These are phyloP conservation scores for Heterotis niloticus DNA, from an alignment of 2,113 vertebrate genomes.

Conservation along the genomic window DNA sequence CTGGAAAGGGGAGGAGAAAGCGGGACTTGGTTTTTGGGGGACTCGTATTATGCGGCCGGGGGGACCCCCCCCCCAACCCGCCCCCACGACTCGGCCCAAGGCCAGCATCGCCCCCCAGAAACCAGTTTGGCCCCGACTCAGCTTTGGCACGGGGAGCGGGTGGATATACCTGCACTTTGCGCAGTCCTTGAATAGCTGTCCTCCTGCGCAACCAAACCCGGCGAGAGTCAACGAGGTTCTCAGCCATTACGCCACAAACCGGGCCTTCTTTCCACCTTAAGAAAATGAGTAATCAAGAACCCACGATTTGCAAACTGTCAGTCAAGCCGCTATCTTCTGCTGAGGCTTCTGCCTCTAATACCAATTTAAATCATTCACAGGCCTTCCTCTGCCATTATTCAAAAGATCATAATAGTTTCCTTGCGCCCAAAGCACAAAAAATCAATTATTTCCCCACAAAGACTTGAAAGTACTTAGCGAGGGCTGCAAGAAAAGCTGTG, in stretches of 20 bases:
- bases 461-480: conserved; percentile 99
- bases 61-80: conserved; percentile 33
- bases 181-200: conserved; percentile 14
- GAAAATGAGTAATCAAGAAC: conserved; percentile 91
- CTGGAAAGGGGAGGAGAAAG: conserved; percentile 8
- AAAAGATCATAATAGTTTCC: conserved; percentile 99
- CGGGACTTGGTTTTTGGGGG: conserved; percentile 3
- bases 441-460: conserved; percentile 99
- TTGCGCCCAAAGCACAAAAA: conserved; percentile 99
- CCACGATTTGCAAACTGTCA: conserved; percentile 88
- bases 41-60: conserved; percentile 37
- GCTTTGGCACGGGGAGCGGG: background rate
- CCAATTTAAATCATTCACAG: conserved; percentile 99
- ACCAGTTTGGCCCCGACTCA: background rate
- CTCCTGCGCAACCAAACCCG: conserved; percentile 8
- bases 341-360: conserved; percentile 93
- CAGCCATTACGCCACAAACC: conserved; percentile 40
- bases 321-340: conserved; percentile 85
- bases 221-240: conserved; percentile 45
- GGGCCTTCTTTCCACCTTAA: conserved; percentile 60
- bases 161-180: conserved; percentile 20
- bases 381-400: conserved; percentile 99
- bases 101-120: background rate
- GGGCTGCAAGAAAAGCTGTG: conserved; percentile 97
- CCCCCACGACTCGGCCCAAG: conserved; percentile 8